Evolutionary conservation across 1,140 invertebrate genomes (phyloP), one percentile per base, ranked within the genome.

Genomic region (Phenacoccus solenopsis): DNA sequence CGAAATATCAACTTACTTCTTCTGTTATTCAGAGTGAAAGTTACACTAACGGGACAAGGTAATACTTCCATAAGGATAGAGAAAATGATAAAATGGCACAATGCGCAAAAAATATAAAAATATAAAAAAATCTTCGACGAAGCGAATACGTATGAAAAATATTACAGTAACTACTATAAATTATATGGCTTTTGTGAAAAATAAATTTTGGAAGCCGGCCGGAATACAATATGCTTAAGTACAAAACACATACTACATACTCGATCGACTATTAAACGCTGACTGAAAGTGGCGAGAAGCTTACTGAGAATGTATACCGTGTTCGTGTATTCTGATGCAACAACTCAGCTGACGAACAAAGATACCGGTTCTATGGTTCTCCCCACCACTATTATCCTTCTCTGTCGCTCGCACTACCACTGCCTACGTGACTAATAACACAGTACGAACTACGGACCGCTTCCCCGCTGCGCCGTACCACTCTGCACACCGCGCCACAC

Each of bases 281-380:
- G 25, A 64, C 59, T 64, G 59, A 64, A 64, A 27, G 20, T 64
- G 13, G 13, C 38, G 38, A 49, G 38, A 64, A 64, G 59, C 20
- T 64, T 24, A 25, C 20, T 49, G 12, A 10, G 38, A 49, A 49
- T 49, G 38, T 49, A 49, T 4, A 49, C 13, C 12, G 38, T n/a
- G 5, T 32, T 32, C 5, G 30, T 13, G 13, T 49, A n/a, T 49
- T 64, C 59, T 64, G 59, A 64, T 64, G 59, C 59, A 64, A 64
- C 59, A 64, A 64, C 59, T 64, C 59, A 64, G 59, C 59, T 64
- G 59, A 64, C 59, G 59, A 64, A 64, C 59, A 64, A 64, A 64
- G 59, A 64, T 64, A 64, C 59, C 59, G 59, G 59, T 64, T 64
- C 10, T 2, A 10, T 24, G 25, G 22, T 64, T 59, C 56, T 59